Base-by-base conservation (phyloP, 2,113 vertebrate genomes). In the Trogon melanurus region DNA sequence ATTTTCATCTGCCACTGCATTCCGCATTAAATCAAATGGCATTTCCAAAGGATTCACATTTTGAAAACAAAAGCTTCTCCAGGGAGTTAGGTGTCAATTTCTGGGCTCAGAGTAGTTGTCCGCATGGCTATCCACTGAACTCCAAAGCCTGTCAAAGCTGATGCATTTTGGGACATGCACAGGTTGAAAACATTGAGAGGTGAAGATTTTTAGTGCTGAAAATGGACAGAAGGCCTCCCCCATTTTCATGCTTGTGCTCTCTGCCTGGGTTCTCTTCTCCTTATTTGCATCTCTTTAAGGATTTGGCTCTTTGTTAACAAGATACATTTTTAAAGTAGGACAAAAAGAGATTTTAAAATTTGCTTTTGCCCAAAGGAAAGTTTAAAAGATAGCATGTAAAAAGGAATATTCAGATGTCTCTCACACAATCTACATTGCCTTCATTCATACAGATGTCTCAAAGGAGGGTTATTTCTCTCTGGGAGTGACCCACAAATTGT, bases 201-300 rank as follows among this genome's bases (percentile, higher is more conserved):
- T 61, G 47, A 88, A 92, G 47, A 79, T n/a, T 38, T 61, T 72
- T 8, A 50, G 30, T 26, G 23, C n/a, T n/a, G 64, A 75, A 50
- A 70, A 81, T 54, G 36, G n/a, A 26, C 32, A 61, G 51, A 79
- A 88, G 36, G 22, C 6, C 11, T 1, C 5, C 7, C 3, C 6
- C 2, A 0, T 34, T 32, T 26, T 7, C 6, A 2, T 65, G 7
- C 57, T 60, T 41, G 14, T 58, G 50, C 8, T 75, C 16, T 57
- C 36, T 75, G 50, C 7, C 23, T 54, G 8, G 21, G 44, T 71
- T 80, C 26, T 38, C 21, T 74, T 89, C 83, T 36, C 45, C 21
- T n/a, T 45, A 22, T 69, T 86, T 84, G 29, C 34, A 60, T 13
- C 73, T 79, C n/a, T 32, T 82, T 45, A 60, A 91, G 30, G 25